A percentile compares a stretch with the other conserved stretches of the same genome.
These are phyloP conservation scores for Drosophila mercatorum DNA, from an alignment of 2,888 invertebrate species.

Conservation along the genomic window DNA sequence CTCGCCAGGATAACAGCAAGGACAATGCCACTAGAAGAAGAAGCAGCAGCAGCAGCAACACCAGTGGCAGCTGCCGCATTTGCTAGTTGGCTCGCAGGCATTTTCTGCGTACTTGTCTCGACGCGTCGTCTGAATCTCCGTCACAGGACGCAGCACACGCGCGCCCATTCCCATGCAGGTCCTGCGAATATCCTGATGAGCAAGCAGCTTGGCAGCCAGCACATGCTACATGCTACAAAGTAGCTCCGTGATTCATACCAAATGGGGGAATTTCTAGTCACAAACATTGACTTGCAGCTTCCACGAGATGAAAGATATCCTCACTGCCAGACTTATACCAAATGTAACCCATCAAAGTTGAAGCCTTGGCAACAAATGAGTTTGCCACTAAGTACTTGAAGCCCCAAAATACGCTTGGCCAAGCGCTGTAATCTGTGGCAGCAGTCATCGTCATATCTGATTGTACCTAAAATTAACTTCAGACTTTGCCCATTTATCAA, in stretches of 20 bases:
- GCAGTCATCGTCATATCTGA: constrained; percentile 26
- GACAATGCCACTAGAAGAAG: constrained; percentile 72
- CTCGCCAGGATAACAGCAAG: constrained; percentile 60
- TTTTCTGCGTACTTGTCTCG: constrained; percentile 76
- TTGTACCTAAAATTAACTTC: constrained; percentile 17
- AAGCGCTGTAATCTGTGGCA: constrained; percentile 13
- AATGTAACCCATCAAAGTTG: constrained; percentile 6
- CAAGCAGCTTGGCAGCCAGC: constrained; percentile 19
- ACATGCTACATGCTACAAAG: constrained; percentile 35
- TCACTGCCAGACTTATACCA: constrained; percentile 9
- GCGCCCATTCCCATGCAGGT: constrained; percentile 60
- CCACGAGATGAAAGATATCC: constrained; percentile 16
- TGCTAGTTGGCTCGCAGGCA: constrained; percentile 74
- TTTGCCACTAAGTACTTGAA: constrained; percentile 12
- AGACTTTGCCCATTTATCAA: constrained; percentile 40
- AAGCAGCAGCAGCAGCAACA: constrained; percentile 33
- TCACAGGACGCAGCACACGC: constrained; percentile 60
- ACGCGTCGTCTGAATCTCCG: constrained; percentile 63
- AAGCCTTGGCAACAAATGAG: constrained; percentile 39
- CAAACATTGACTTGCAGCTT: constrained; percentile 15
- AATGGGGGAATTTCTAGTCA: constrained; percentile 18
- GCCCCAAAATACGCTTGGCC: constrained; percentile 32
- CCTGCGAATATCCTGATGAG: constrained; percentile 17
- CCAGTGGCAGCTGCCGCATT: constrained; percentile 23
- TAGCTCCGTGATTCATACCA: constrained; percentile 62